Percentiles rank a stretch among this genome's conserved stretches.
Evolutionary conservation across 1,140 invertebrate genomes (phyloP).

Genomic region (Pseudomyrmex flavicornis): DNA sequence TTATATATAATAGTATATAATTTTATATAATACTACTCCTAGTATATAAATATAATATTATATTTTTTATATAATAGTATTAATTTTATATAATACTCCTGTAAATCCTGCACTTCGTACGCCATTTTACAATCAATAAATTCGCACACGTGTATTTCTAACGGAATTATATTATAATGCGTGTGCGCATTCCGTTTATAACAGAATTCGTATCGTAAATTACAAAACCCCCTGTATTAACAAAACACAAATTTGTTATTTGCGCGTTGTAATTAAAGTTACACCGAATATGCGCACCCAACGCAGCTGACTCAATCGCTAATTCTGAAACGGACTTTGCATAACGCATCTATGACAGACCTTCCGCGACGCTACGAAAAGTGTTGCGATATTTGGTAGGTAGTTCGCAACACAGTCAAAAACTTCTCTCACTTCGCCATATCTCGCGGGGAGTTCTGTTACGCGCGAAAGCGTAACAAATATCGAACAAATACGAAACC

Average conservation of each 20-base stretch:
- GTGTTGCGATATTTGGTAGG: background rate
- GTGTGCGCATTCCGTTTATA: background rate
- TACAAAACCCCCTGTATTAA: background rate
- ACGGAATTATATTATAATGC: too few relatives aligned
- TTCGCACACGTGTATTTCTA: too few relatives aligned
- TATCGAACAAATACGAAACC: conserved; percentile 28
- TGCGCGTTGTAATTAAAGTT: background rate
- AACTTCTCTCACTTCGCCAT: background rate
- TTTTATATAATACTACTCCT: too few relatives aligned
- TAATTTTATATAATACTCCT: background rate
- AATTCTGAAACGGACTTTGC: background rate
- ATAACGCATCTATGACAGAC: background rate
- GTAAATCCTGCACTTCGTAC: background rate
- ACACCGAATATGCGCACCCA: background rate
- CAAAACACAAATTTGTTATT: background rate
- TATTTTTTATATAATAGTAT: too few relatives aligned
- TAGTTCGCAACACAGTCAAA: background rate
- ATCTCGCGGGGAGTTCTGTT: background rate
- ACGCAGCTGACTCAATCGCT: background rate
- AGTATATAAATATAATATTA: too few relatives aligned
- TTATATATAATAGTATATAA: too few relatives aligned
- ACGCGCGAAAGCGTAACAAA: conserved; percentile 19
- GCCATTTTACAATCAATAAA: background rate
- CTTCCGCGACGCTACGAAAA: background rate
- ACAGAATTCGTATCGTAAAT: background rate